A percentile compares a stretch with the other conserved stretches of the same genome.
These are phyloP conservation scores for Montipora efflorescens DNA, from an alignment of 64 coral and sea anemone genomes.

Conservation along the genomic window DNA sequence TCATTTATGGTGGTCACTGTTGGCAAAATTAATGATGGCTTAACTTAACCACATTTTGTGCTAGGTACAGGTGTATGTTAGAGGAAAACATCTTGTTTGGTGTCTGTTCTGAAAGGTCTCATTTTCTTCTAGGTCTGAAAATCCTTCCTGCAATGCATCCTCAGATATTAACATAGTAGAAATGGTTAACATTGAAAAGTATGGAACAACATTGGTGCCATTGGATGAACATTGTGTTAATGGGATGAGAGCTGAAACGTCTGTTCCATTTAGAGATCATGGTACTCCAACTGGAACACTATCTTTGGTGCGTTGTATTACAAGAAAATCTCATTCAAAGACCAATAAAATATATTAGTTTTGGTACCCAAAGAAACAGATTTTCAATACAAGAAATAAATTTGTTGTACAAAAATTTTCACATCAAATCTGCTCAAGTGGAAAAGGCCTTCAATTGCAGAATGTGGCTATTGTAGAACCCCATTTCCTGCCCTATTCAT, in stretches of 20 bases:
- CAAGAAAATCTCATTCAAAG: background rate
- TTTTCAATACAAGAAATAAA: too few species aligned
- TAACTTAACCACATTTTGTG: too few species aligned
- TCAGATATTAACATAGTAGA: background rate
- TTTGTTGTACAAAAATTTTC: too few species aligned
- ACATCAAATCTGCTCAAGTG: too few species aligned
- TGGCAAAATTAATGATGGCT: too few species aligned
- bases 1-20: too few species aligned
- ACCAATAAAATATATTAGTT: too few species aligned
- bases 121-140: background rate
- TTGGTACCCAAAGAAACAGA: too few species aligned
- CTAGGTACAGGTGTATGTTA: too few species aligned
- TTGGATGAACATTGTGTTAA: background rate
- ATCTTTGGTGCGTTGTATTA: background rate
- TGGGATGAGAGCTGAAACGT: constrained; percentile 9
- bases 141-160: constrained; percentile 5
- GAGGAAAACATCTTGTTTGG: background rate
- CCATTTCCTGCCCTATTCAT: too few species aligned
- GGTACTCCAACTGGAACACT: background rate
- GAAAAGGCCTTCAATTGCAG: too few species aligned
- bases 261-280: background rate
- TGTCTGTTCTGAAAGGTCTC: background rate
- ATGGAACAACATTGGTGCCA: background rate
- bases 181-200: constrained; percentile 3
- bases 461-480: too few species aligned